Evolutionary conservation across 2,888 invertebrate species (phyloP).

Genomic region (Aricia artaxerxes): DNA sequence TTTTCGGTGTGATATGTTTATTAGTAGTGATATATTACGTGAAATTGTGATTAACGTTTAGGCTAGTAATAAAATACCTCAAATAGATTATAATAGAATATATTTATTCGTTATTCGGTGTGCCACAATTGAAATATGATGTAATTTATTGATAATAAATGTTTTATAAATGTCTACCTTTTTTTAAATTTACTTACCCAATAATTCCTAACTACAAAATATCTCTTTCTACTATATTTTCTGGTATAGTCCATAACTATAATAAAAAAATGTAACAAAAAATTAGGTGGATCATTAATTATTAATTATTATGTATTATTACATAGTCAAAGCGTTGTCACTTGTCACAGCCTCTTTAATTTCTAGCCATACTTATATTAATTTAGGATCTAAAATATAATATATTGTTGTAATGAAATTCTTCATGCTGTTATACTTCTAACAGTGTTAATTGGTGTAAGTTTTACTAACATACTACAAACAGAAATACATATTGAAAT

Average conservation of each 20-base stretch:
- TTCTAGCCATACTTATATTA: neutral
- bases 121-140: constrained; percentile 72
- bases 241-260: no score
- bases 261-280: neutral
- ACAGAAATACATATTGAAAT: neutral
- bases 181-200: constrained; percentile 36
- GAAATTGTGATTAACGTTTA: constrained; percentile 47
- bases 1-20: constrained; percentile 53
- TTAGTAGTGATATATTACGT: constrained; percentile 40
- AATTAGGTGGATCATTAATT: neutral
- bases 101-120: constrained; percentile 72
- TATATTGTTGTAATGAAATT: neutral
- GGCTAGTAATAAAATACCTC: constrained; percentile 56
- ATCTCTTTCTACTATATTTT: neutral
- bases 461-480: neutral
- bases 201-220: neutral
- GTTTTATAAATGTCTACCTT: constrained; percentile 73
- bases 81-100: constrained; percentile 55
- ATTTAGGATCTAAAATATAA: no score
- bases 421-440: neutral
- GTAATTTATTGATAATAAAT: constrained; percentile 76
- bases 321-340: neutral
- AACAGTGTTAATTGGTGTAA: neutral
- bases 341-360: neutral
- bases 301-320: no score